These are phyloP conservation scores for Podargus strigoides DNA, from an alignment of 2,797 vertebrate genomes.

Conservation along the genomic window DNA sequence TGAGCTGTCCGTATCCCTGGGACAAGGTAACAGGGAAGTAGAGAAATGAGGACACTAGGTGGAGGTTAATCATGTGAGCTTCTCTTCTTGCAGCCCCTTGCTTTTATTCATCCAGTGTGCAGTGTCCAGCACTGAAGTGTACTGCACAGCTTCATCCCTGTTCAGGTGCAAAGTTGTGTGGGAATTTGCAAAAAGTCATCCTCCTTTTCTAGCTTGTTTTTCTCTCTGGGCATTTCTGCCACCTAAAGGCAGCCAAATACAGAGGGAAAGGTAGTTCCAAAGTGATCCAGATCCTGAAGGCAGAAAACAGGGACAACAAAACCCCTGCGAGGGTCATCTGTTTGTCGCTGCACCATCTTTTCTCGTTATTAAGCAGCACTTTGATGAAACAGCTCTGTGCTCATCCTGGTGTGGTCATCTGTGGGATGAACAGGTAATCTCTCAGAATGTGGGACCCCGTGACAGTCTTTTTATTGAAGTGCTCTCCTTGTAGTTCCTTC, in stretches of 20 bases:
- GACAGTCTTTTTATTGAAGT: accelerated
- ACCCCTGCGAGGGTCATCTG: neutral
- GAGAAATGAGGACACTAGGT: neutral
- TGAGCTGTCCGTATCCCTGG: neutral
- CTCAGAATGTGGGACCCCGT: accelerated
- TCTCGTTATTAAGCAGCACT: neutral
- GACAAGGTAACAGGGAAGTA: no score
- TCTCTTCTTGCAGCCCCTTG: neutral
- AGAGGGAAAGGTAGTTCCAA: neutral
- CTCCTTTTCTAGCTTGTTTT: neutral
- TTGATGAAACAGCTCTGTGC: neutral
- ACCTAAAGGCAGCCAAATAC: neutral
- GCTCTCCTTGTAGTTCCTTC: neutral
- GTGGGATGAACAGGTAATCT: accelerated
- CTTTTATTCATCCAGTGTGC: neutral
- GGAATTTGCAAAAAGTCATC: neutral
- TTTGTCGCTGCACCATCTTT: neutral
- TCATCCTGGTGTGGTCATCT: accelerated
- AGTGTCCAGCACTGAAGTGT: accelerated
- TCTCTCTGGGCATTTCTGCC: neutral
- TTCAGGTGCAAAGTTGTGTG: neutral
- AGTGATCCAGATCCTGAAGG: neutral
- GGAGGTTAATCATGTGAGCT: neutral
- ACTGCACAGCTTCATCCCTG: neutral
- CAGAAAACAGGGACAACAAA: neutral